These are phyloP conservation scores for Aphodius sticticus DNA, from an alignment of 2,888 invertebrate genomes.

Conservation along the genomic window DNA sequence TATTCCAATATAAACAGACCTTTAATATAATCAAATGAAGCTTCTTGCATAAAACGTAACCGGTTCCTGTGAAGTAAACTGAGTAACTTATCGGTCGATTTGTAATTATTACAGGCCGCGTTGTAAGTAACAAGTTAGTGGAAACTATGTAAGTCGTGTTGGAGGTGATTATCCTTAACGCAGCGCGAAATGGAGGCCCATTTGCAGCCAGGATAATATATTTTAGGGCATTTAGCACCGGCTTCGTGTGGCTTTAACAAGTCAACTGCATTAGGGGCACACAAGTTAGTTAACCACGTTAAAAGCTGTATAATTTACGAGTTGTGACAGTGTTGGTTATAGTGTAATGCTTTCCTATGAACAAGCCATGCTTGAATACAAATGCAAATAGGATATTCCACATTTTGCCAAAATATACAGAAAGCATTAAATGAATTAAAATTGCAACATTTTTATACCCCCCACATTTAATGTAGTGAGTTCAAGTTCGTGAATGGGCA, in stretches of 20 bases:
- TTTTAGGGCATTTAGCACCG: not conserved
- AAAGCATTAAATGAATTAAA: no score
- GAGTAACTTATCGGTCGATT: not conserved
- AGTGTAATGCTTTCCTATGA: not conserved
- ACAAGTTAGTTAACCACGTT: not conserved
- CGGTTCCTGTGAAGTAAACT: not conserved
- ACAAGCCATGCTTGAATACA: not conserved
- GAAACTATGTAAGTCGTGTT: not conserved
- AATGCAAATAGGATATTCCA: not conserved
- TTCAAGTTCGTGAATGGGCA: no score
- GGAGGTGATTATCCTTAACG: not conserved
- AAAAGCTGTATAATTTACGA: not conserved
- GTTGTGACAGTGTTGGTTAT: not conserved
- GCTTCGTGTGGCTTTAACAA: not conserved
- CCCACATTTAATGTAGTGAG: no score
- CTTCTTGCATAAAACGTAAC: no score
- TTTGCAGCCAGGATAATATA: not conserved
- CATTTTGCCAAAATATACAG: no score
- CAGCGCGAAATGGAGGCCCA: not conserved
- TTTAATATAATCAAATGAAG: no score
- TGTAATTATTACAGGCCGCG: not conserved
- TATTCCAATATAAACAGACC: no score
- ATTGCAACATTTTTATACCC: no score
- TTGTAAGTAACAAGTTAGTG: not conserved
- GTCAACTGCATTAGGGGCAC: not conserved